Evolutionary conservation across 1,140 invertebrate species (phyloP).

Genomic region (Zelostemma sp.): DNA sequence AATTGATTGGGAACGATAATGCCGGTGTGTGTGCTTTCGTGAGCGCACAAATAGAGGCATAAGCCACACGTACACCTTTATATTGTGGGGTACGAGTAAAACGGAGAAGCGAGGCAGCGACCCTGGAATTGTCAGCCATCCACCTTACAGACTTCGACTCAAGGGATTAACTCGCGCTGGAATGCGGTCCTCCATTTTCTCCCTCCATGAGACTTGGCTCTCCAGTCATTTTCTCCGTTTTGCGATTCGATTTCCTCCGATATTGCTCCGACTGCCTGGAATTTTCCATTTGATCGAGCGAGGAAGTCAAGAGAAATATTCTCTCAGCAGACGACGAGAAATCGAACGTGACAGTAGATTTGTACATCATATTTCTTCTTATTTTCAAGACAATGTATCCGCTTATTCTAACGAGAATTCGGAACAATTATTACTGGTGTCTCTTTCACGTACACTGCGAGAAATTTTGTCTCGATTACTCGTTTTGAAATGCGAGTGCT

Average conservation of each 20-base stretch:
- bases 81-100: constrained; percentile 21
- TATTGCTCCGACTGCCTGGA: constrained; percentile 64
- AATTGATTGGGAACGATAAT: constrained; percentile 61
- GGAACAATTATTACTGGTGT: background rate
- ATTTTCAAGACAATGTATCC: constrained; percentile 9
- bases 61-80: constrained; percentile 21
- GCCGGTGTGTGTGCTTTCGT: constrained; percentile 28
- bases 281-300: constrained; percentile 62
- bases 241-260: constrained; percentile 67
- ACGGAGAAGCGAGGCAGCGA: constrained; percentile 45
- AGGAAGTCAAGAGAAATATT: constrained; percentile 45
- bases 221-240: constrained; percentile 66
- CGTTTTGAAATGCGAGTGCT: too few relatives aligned
- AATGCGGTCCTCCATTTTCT: constrained; percentile 51
- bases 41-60: constrained; percentile 29
- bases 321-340: constrained; percentile 38
- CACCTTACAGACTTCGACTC: constrained; percentile 44
- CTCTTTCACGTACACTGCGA: too few relatives aligned
- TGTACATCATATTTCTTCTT: constrained; percentile 27
- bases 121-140: constrained; percentile 62
- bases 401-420: background rate
- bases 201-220: constrained; percentile 32
- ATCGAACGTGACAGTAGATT: constrained; percentile 42
- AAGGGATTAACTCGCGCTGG: constrained; percentile 61
- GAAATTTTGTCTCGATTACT: too few relatives aligned